Base-by-base conservation (phyloP, 1,140 invertebrate genomes). In the Cylas formicarius region DNA sequence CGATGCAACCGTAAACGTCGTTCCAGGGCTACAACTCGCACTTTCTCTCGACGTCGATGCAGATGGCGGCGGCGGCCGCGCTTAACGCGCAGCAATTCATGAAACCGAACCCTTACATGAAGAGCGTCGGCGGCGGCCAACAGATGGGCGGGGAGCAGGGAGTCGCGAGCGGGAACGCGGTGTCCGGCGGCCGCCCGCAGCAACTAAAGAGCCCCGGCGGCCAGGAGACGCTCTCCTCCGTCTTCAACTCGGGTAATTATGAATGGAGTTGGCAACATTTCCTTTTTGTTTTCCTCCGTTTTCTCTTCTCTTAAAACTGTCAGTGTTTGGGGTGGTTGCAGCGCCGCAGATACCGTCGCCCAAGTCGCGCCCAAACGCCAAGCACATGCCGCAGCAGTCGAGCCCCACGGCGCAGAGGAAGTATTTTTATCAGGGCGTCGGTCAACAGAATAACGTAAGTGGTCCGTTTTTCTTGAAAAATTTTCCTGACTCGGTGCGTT, bases 331-430 rank as follows among this genome's bases (percentile, higher is more conserved):
- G n/a, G n/a, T n/a, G 29, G 52, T 57, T 52, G 8, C 39, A 63
- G 63, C 50, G 20, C 52, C 61, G 10, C 63, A 65, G 52, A 62
- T 65, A 29, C 57, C 63, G 10, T 65, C 63, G 7, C 63, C 63
- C 10, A 65, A 65, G 53, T 63, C 58, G 16, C 54, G 58, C 38
- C 60, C 60, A 43, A 63, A 61, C 41, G 55, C 46, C 28, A 65
- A 65, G 50, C 63, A 63, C 42, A 61, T 53, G 0, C 58, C 55
- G 14, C 63, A 57, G 28, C 63, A 65, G 34, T 58, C 61, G 3
- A 64, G 61, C 34, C 63, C 63, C 0, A 65, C 61, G 2, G 44
- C 60, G 2, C 63, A 62, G 42, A 56, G 61, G 33, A 65, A 63
- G 50, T 61, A 61, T 39, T 46, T 60, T 17, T 65, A 65, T 45